A percentile compares a stretch with the other conserved stretches of the same genome.
Evolutionary conservation across 2,888 invertebrate genomes (phyloP).

Genomic region (Protophormia terraenovae): DNA sequence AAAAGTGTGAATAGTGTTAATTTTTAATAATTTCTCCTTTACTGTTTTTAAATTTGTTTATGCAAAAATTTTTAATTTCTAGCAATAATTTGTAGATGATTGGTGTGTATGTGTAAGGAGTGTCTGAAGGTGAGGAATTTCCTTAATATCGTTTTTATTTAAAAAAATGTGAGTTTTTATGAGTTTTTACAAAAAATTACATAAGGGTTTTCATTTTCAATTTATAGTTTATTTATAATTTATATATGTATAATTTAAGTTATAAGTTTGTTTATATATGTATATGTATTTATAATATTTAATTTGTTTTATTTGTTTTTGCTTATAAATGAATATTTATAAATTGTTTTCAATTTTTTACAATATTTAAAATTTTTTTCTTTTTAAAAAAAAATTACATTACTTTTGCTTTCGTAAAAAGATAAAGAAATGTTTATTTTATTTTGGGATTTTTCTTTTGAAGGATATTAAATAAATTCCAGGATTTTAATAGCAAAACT

Average conservation of each 20-base stretch:
- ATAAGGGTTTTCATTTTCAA: constrained; percentile 18
- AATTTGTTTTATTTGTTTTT: constrained; percentile 12
- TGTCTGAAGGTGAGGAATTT: constrained; percentile 45
- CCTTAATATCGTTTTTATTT: constrained; percentile 30
- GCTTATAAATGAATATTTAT: constrained; percentile 64
- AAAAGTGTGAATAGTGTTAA: constrained; percentile 21
- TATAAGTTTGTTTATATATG: constrained; percentile 27
- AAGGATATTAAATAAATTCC: neutral
- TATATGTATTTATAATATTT: constrained; percentile 51
- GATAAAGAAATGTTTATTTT: constrained; percentile 30
- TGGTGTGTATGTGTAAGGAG: constrained; percentile 19
- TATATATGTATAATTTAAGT: constrained; percentile 16
- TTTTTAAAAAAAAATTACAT: constrained; percentile 68
- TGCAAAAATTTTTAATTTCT: constrained; percentile 45
- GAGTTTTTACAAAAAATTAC: constrained; percentile 67
- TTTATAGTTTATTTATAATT: neutral
- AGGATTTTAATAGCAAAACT: constrained; percentile 27
- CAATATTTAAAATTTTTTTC: constrained; percentile 61
- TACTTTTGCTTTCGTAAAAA: constrained; percentile 50
- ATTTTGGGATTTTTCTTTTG: neutral
- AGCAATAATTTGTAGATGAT: constrained; percentile 19
- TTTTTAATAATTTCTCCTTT: constrained; percentile 18
- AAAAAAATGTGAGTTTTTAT: constrained; percentile 56
- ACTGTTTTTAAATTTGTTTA: constrained; percentile 39
- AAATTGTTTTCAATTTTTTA: constrained; percentile 69